These are phyloP conservation scores for Tineola bisselliella DNA, from an alignment of 2,888 invertebrate genomes.

Conservation along the genomic window DNA sequence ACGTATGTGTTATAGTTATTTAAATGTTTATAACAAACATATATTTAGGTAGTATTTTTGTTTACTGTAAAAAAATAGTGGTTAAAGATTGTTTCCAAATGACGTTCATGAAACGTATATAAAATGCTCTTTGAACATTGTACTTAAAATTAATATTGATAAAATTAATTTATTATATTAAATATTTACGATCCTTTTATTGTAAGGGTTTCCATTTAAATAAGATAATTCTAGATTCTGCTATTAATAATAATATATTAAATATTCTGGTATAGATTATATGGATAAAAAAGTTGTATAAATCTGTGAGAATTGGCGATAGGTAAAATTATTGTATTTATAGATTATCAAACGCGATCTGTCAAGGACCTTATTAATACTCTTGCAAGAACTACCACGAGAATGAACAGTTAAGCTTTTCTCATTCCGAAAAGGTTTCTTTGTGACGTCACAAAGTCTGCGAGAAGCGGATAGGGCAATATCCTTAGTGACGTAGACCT, in stretches of 20 bases:
- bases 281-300: too few species aligned
- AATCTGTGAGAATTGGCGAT: too few species aligned
- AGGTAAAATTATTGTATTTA: too few species aligned
- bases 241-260: constrained; percentile 16
- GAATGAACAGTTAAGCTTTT: constrained; percentile 15
- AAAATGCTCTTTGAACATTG: background rate
- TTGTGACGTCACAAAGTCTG: constrained; percentile 7
- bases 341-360: too few species aligned
- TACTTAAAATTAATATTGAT: background rate
- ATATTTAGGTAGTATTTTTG: too few species aligned
- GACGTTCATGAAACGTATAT: background rate
- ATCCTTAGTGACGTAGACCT: background rate
- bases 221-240: background rate
- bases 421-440: constrained; percentile 8
- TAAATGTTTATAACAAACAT: too few species aligned
- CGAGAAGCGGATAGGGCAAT: background rate
- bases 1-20: too few species aligned
- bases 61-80: too few species aligned
- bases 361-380: too few species aligned
- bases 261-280: too few species aligned
- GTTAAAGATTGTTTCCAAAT: too few species aligned
- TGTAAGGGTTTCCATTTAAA: background rate
- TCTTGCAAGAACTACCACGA: too few species aligned
- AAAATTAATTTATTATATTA: background rate
- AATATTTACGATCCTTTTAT: background rate